phyloP scores from a whole-genome alignment of 2,888 invertebrate genomes.

The Auanema freiburgensis region DNA sequence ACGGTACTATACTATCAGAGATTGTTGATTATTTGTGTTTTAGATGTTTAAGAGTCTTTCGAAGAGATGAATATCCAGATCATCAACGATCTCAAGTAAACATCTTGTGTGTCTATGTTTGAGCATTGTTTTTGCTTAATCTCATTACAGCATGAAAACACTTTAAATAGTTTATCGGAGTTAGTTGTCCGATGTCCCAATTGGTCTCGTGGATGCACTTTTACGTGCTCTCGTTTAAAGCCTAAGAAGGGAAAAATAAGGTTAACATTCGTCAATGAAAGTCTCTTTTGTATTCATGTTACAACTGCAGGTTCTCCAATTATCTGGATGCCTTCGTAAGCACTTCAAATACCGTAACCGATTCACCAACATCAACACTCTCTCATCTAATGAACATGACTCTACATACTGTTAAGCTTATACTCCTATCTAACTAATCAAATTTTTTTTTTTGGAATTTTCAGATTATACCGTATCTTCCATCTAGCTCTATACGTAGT shows the following conservation, averaged over 20 bases:
- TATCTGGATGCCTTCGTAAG: too few relatives aligned
- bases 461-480: slow-evolving; percentile 20
- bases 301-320: too few relatives aligned
- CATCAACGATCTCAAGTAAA: slow-evolving; percentile 21
- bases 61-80: slow-evolving; percentile 22
- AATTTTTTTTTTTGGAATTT: too few relatives aligned
- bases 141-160: slow-evolving; percentile 26
- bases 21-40: background rate
- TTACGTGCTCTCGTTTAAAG: slow-evolving; percentile 11
- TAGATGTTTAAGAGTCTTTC: slow-evolving; percentile 17
- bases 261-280: background rate
- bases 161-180: slow-evolving; percentile 28
- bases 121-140: background rate
- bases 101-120: too few relatives aligned
- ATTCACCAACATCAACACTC: too few relatives aligned
- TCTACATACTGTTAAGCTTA: too few relatives aligned
- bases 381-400: too few relatives aligned
- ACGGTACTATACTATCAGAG: slow-evolving; percentile 10
- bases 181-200: slow-evolving; percentile 38
- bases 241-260: slow-evolving; percentile 9
- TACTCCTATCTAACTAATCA: too few relatives aligned
- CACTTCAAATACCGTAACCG: too few relatives aligned
- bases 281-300: background rate
- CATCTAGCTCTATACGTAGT: slow-evolving; percentile 28
- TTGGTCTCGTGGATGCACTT: slow-evolving; percentile 30